Base-by-base conservation (phyloP, 30 jellyfish, hydroid and myxozoan species). In the Pelagia noctiluca region DNA sequence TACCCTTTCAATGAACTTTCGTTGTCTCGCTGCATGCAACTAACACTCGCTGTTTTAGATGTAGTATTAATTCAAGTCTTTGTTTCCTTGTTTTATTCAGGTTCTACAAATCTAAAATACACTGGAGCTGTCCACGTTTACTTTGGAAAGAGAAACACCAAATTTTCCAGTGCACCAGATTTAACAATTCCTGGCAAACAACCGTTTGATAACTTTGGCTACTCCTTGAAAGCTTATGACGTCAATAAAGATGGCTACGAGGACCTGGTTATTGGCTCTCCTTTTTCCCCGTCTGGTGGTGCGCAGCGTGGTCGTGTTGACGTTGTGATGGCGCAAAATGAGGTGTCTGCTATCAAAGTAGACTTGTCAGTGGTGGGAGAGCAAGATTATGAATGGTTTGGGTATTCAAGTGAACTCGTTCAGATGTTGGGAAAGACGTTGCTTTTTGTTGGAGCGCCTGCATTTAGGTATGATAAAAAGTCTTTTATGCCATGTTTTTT, bases 361-460 rank as follows among this genome's bases (percentile, higher is more conserved):
- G 54, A 13, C 11, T 2, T 81, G 52, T 16, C 68, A n/a, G 79
- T 77, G 28, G 28, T 37, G 22, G 97, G 96, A 28, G 36, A 66
- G 2, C 84, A 76, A 10, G 88, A 90, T 72, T 90, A 90, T 64
- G 76, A 77, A n/a, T 90, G 97, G 97, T 83, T 90, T 82, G 97
- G 97, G 1, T 71, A 35, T 71, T 83, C 95, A 21, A 22, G 77
- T 50, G 92, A 36, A 0, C 69, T 78, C 70, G 34, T 18, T 24
- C 33, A 36, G 11, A 24, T 38, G 2, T 26, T 52, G 16, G 65
- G 66, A 10, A 50, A 68, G 30, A 18, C 68, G 18, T 36, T 67
- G 18, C 79, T 83, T 57, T 52, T 83, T 16, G 80, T 83, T 4
- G 97, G 97, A 33, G 85, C 97, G 10, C 97, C 97, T 16, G 87